These are phyloP conservation scores for Muntiacus reevesi DNA, from an alignment of 2,113 vertebrate species.

Conservation along the genomic window DNA sequence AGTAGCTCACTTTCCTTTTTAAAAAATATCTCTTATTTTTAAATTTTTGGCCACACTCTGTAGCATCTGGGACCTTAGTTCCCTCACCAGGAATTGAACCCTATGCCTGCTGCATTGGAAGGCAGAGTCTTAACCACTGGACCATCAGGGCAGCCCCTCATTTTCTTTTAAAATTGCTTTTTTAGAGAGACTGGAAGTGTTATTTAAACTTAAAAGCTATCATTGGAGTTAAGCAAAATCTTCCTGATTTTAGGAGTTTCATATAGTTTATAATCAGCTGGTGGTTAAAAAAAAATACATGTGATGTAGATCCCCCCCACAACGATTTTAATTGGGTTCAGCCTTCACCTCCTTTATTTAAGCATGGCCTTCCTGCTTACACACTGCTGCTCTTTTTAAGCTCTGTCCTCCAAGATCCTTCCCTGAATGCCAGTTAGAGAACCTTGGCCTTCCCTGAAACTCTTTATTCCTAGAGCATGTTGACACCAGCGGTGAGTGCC, in stretches of 20 bases:
- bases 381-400: slow-evolving; percentile 9
- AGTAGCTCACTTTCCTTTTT: not conserved
- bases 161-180: not conserved
- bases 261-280: not conserved
- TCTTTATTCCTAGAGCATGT: slow-evolving; percentile 73
- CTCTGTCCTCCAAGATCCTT: slow-evolving; percentile 45
- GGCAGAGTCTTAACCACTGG: not conserved
- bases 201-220: slow-evolving; percentile 23
- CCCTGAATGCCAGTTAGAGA: slow-evolving; percentile 66
- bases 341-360: slow-evolving; percentile 48
- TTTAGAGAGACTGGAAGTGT: not conserved
- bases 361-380: slow-evolving; percentile 53
- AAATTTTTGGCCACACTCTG: not conserved
- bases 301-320: not conserved
- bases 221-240: not conserved
- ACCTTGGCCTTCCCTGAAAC: slow-evolving; percentile 70
- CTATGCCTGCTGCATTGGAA: not conserved
- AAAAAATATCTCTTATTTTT: not conserved
- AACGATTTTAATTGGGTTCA: slow-evolving; percentile 42
- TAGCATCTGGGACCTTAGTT: not conserved
- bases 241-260: not conserved
- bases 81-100: not conserved
- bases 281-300: not conserved
- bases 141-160: not conserved
- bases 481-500: slow-evolving; percentile 77